Evolutionary conservation across 37 sponge, comb jelly and placozoan genomes (phyloP), one percentile per base, ranked within the genome.

Genomic region (Hexactinellida sp.): DNA sequence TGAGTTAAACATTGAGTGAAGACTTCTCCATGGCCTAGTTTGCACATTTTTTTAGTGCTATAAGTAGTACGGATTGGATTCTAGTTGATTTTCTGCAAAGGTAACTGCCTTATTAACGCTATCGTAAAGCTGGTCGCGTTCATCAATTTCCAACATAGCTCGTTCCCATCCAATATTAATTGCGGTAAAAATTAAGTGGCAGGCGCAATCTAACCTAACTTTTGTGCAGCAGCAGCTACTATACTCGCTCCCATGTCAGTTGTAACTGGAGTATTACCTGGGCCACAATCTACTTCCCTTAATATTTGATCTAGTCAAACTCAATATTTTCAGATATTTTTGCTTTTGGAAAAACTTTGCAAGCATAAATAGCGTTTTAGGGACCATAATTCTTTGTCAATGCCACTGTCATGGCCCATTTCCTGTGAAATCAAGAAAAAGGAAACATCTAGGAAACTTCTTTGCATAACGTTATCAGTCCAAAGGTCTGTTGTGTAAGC

Each of bases 121-220:
- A 41, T 41, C 47, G 13, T 41, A 41, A 41, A 41, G 13, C 47
- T 41, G 47, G 47, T 41, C 47, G 47, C 5, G 47, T 63, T 63
- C 76, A 63, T 63, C 76, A 32, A 32, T 23, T 63, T 28, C 25
- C 76, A 63, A 5, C 34, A 28, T 63, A 63, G 76, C 76, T 10
- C 76, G 76, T 63, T 63, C 76, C 76, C 76, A 63, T 63, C 76
- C 76, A 63, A 23, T 63, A 21, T 63, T 63, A 63, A 63, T 63
- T 63, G 76, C 76, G 21, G 76, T 63, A 63, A 21, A 21, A 63
- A 63, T 63, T 63, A 7, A 21, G 76, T 63, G 32, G 13, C 76
- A 63, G 76, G 76, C 30, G 76, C 76, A 63, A 28, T 63, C 25
- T 63, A 63, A 23, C 76, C 76, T 63, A 63, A 63, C 76, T 63